Base-by-base conservation (phyloP, 1,140 invertebrate species). In the Diachasma alloeum region DNA sequence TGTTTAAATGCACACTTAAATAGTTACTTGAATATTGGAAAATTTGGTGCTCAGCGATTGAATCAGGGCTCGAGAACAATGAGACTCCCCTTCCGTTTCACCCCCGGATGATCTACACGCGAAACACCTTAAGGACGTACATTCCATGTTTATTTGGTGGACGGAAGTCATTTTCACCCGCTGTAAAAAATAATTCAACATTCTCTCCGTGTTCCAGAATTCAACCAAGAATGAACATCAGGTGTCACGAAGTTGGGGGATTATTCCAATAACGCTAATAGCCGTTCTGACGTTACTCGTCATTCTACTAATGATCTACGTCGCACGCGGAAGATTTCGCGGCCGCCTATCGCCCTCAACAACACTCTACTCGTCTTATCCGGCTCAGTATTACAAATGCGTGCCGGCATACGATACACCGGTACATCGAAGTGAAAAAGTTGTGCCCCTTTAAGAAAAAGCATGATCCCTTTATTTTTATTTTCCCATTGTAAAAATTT, bases 371-470 rank as follows among this genome's bases (percentile, higher is more conserved):
- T 71, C 83, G 4, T 80, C 84, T 5, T 86, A 85, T 66, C 84
- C 86, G n/a, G 82, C 86, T 31, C 87, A 89, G 75, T 89, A 89
- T 78, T 89, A 89, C 81, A 89, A 89, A 73, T 87, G 85, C 72
- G 86, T 89, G n/a, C 86, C 87, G 11, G 85, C 79, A 15, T 88
- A 89, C 72, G 87, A 88, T 36, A 85, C 83, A 3, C 84, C 83
- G 42, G 79, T 84, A 63, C 87, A 86, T 76, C 83, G 79, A 66
- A 82, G 83, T 73, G 86, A 87, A 78, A 89, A 89, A 78, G 81
- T 89, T 36, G 83, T 85, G 72, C 83, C 82, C 10, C 79, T 88
- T 72, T 88, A 86, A 86, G n/a, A 78, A 79, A 26, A 63, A 13
- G 9, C 11, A 19, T 19, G 4, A 8, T 15, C 19, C 11, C 19